Base-by-base conservation (phyloP, 2,888 invertebrate genomes). In the Trichacis sp. region DNA sequence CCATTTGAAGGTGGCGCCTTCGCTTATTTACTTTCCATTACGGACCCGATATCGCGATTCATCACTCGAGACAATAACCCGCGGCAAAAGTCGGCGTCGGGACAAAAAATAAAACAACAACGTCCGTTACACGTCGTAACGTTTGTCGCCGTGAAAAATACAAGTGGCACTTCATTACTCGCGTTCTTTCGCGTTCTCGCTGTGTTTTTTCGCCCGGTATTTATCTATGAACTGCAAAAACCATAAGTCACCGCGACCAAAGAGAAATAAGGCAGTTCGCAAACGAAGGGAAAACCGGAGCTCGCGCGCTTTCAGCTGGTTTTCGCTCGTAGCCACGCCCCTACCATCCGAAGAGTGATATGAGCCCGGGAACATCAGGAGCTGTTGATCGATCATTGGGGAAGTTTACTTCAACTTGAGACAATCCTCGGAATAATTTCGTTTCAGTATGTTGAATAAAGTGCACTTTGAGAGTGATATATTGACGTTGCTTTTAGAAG, bases 231-330 rank as follows among this genome's bases (percentile, higher is more conserved):
- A 42, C 42, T 17, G 30, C 56, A 52, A 56, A 33, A 30, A 30
- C 48, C 29, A 46, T 50, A 60, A 60, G 60, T 60, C 56, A 60
- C 45, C 15, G 49, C 60, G 60, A 60, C 64, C 64, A 53, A 59
- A 55, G 51, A 55, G 59, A 64, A 59, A 64, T 54, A 64, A 58
- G 54, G 58, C 46, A 33, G 46, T 42, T n/a, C 36, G 47, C 33
- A 12, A 24, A 47, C 46, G 55, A 48, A 48, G 54, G 53, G 49
- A 42, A 19, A 49, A 24, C 24, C 8, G 4, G 8, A 8, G 24
- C 24, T 24, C 24, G 24, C 24, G 24, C 24, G 24, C 8, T 24
- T 24, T 24, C 24, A 24, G 24, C 24, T 24, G 24, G 24, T 24
- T 24, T 24, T 24, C 24, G 24, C 24, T 24, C 24, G 24, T 8